Conservation (phyloP, 2,888 invertebrate species). For the Orchestes rusci region DNA sequence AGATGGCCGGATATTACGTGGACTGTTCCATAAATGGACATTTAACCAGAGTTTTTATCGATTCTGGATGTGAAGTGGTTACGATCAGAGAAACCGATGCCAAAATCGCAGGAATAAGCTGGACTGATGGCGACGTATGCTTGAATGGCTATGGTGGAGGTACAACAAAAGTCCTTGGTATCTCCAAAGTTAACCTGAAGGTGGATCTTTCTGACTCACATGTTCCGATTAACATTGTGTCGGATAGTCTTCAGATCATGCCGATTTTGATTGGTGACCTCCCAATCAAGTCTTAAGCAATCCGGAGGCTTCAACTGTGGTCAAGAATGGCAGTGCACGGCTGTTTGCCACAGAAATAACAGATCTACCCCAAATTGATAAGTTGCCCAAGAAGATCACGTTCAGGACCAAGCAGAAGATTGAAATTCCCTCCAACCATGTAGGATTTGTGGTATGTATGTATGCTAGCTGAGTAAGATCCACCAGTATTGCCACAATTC, state of each 20-base stretch:
- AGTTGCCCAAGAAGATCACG: neutral
- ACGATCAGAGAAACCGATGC: neutral
- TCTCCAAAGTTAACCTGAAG: neutral
- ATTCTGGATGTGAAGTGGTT: conserved; percentile 5
- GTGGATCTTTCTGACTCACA: neutral
- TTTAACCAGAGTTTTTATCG: neutral
- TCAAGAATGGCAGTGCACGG: too few relatives aligned
- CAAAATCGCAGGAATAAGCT: neutral
- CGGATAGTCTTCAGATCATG: neutral
- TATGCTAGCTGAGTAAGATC: neutral
- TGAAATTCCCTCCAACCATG: neutral
- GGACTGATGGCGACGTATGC: neutral
- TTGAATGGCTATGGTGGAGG: neutral
- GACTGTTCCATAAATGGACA: neutral
- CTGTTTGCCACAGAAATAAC: too few relatives aligned
- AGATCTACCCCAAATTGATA: neutral
- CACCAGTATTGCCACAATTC: neutral
- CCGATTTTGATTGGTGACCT: neutral
- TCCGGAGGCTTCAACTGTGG: neutral
- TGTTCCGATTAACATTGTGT: neutral
- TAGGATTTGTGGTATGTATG: neutral
- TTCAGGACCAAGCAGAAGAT: neutral
- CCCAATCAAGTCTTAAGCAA: neutral
- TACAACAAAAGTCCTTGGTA: neutral
- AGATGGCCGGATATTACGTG: too few relatives aligned